A percentile compares a stretch with the other conserved stretches of the same genome.
phyloP scores from a whole-genome alignment of 2,113 vertebrate genomes.

The Electrona antarctica region DNA sequence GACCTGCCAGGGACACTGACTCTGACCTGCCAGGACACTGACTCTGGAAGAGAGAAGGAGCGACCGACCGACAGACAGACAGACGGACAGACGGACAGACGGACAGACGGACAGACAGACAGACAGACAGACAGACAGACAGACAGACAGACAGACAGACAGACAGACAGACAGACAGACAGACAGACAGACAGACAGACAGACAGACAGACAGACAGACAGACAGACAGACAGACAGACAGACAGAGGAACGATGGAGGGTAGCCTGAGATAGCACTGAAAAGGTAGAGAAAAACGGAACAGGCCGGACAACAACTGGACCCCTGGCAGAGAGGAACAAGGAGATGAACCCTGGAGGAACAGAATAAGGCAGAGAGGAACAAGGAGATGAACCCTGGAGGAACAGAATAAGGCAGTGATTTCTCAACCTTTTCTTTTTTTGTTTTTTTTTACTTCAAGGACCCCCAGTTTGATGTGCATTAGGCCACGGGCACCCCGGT shows the following conservation, averaged over 20 bases:
- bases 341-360: slow-evolving; percentile 31
- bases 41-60: slow-evolving; percentile 21
- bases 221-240: too few relatives aligned
- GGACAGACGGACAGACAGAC: too few relatives aligned
- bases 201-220: neutral
- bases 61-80: neutral
- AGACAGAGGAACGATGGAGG: slow-evolving; percentile 60
- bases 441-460: too few relatives aligned
- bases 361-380: slow-evolving; percentile 18
- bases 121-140: neutral
- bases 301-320: slow-evolving; percentile 34
- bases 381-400: slow-evolving; percentile 32
- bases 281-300: slow-evolving; percentile 26
- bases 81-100: neutral
- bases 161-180: too few relatives aligned
- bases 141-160: neutral
- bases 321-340: slow-evolving; percentile 14
- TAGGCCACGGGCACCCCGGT: too few relatives aligned
- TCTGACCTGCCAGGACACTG: slow-evolving; percentile 22
- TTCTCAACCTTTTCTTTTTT: slow-evolving; percentile 57
- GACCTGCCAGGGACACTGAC: slow-evolving; percentile 99
- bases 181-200: neutral
- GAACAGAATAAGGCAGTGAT: slow-evolving; percentile 20
- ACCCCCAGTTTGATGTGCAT: too few relatives aligned
- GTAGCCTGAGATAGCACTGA: slow-evolving; percentile 61